Conservation (phyloP, 2,888 invertebrate species). For the Helicoverpa assulta region DNA sequence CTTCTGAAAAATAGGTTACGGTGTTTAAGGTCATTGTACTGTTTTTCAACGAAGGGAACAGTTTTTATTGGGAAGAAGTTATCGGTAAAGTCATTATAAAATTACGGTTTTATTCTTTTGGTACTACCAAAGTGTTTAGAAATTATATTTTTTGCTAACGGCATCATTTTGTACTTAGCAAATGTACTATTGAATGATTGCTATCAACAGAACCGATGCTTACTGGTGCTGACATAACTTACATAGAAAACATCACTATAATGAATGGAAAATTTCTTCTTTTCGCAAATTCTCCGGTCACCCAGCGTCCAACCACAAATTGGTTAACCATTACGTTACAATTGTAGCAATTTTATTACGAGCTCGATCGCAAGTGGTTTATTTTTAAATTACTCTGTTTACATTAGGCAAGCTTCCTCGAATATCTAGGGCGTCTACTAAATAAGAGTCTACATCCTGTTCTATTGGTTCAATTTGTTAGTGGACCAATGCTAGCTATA, state of each 20-base stretch:
- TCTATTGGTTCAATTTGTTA: conserved; percentile 25
- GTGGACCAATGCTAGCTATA: conserved; percentile 3
- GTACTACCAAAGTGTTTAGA: too few species aligned
- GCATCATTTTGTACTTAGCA: background rate
- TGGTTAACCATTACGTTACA: conserved; percentile 37
- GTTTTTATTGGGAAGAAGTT: too few species aligned
- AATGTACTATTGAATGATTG: background rate
- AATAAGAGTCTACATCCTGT: conserved; percentile 46
- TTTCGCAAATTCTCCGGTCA: conserved; percentile 20
- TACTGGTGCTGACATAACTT: conserved; percentile 6
- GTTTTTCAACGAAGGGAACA: background rate
- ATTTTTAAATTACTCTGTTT: conserved; percentile 56
- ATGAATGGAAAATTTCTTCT: conserved; percentile 7
- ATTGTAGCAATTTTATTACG: conserved; percentile 59
- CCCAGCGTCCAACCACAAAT: conserved; percentile 54
- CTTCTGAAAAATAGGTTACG: background rate
- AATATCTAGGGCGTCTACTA: conserved; percentile 52
- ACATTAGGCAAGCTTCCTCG: conserved; percentile 41
- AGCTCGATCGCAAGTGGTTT: conserved; percentile 43
- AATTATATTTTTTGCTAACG: background rate
- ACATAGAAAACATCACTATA: background rate
- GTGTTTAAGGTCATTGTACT: conserved; percentile 5
- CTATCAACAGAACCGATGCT: background rate
- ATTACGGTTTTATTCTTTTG: too few species aligned
- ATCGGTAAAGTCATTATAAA: too few species aligned